These are phyloP conservation scores for Spodoptera littoralis DNA, from an alignment of 2,888 invertebrate genomes.

Conservation along the genomic window DNA sequence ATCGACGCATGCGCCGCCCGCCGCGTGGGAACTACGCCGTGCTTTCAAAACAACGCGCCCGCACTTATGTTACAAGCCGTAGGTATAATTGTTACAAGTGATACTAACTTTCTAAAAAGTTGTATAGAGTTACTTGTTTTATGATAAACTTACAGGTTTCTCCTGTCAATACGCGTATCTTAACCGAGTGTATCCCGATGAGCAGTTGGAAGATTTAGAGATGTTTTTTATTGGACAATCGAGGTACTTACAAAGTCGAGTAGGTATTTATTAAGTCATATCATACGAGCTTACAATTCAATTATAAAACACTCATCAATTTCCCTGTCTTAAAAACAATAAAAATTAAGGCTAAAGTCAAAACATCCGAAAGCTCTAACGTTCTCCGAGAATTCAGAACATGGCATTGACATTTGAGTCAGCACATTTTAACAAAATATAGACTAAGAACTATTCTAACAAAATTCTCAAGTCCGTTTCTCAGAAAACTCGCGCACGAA, in stretches of 20 bases:
- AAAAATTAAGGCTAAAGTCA: not conserved
- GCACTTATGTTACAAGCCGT: constrained; percentile 55
- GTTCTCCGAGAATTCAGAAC: constrained; percentile 14
- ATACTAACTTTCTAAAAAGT: constrained; percentile 59
- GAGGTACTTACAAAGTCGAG: constrained; percentile 5
- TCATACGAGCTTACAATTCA: not conserved
- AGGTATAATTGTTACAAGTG: constrained; percentile 60
- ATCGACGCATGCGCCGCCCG: constrained; percentile 62
- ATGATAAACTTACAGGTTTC: constrained; percentile 50
- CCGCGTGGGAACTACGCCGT: constrained; percentile 66
- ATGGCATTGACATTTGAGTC: constrained; percentile 48
- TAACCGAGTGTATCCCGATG: constrained; percentile 18
- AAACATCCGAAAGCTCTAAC: not conserved
- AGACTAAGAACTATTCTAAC: constrained; percentile 36
- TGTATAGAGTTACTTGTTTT: constrained; percentile 52
- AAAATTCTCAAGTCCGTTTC: constrained; percentile 36
- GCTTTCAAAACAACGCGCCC: constrained; percentile 57
- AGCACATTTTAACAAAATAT: constrained; percentile 32
- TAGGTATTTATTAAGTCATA: not conserved
- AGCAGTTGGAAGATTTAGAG: constrained; percentile 10
- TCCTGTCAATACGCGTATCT: constrained; percentile 33
- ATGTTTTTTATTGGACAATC: constrained; percentile 20
- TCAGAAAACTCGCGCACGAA: constrained; percentile 50
- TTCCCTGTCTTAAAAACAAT: not conserved
- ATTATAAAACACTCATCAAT: too few relatives aligned